A percentile compares a stretch with the other conserved stretches of the same genome.
These are phyloP conservation scores for Epinephelus awoara DNA, from an alignment of 2,797 vertebrate genomes.

Conservation along the genomic window DNA sequence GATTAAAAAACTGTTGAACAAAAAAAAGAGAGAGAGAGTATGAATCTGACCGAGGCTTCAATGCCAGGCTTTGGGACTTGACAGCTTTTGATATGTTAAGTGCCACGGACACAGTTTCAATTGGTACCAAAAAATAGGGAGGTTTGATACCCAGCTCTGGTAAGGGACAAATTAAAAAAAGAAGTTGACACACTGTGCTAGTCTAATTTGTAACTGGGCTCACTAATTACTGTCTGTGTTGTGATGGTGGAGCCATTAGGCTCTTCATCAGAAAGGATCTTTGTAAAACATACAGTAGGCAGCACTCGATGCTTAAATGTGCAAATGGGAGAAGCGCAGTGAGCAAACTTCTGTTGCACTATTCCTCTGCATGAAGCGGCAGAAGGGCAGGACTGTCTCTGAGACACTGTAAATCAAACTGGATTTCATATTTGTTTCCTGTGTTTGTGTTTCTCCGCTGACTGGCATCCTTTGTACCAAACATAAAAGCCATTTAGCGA, in stretches of 20 bases:
- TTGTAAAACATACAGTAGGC: conserved; percentile 11
- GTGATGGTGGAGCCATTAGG: conserved; percentile 14
- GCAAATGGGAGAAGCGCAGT: conserved; percentile 14
- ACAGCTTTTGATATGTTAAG: background rate
- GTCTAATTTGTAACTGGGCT: conserved; percentile 18
- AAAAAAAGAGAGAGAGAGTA: background rate
- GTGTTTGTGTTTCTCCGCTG: background rate
- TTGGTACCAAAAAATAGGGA: background rate
- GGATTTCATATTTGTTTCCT: conserved; percentile 16
- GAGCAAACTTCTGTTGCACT: conserved; percentile 28
- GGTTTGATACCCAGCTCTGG: background rate
- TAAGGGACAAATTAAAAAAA: background rate
- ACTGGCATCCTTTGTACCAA: background rate
- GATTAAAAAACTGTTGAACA: background rate
- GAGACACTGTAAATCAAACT: background rate
- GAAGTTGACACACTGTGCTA: background rate
- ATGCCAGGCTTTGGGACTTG: background rate
- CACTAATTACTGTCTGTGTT: conserved; percentile 16
- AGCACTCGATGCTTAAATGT: conserved; percentile 19
- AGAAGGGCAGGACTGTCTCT: background rate
- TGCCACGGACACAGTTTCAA: background rate
- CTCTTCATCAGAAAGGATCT: conserved; percentile 13
- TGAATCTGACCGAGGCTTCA: background rate
- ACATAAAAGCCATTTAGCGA: conserved; percentile 1
- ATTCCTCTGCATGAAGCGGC: conserved; percentile 14